These are phyloP conservation scores for Drosophila leonis DNA, from an alignment of 2,888 invertebrate genomes.

Conservation along the genomic window DNA sequence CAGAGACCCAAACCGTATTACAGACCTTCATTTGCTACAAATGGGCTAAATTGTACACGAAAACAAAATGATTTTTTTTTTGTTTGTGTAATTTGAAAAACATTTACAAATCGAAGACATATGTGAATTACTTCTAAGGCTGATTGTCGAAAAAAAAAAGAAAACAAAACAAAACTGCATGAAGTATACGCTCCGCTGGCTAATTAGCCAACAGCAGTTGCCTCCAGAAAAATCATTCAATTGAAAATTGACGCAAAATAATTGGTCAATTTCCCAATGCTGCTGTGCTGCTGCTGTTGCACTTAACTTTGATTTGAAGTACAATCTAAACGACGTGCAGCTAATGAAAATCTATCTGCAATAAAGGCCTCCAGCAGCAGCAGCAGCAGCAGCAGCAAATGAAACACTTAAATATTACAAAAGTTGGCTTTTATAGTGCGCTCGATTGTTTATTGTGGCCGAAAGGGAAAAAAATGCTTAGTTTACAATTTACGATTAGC, in stretches of 20 bases:
- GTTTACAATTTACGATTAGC: slow-evolving; percentile 71
- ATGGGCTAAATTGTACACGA: slow-evolving; percentile 4
- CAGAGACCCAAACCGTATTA: slow-evolving; percentile 30
- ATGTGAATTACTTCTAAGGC: slow-evolving; percentile 35
- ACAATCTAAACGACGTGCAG: slow-evolving; percentile 57
- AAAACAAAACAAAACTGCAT: too few relatives aligned
- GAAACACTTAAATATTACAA: slow-evolving; percentile 77
- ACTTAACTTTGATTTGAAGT: slow-evolving; percentile 79
- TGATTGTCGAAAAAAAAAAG: slow-evolving; percentile 4
- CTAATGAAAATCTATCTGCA: slow-evolving; percentile 50
- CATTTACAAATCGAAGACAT: slow-evolving; percentile 38
- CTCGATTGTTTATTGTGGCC: slow-evolving; percentile 36
- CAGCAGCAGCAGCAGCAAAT: slow-evolving; percentile 24
- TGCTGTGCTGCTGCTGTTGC: slow-evolving; percentile 46
- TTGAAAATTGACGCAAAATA: slow-evolving; percentile 66
- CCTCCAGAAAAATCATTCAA: slow-evolving; percentile 55
- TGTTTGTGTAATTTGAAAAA: slow-evolving; percentile 31
- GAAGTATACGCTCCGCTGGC: slow-evolving; percentile 63
- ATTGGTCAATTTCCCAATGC: slow-evolving; percentile 70
- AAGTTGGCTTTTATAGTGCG: slow-evolving; percentile 52
- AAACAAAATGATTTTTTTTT: slow-evolving; percentile 30
- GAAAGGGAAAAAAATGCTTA: slow-evolving; percentile 36
- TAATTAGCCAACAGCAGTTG: slow-evolving; percentile 62
- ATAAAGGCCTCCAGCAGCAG: slow-evolving; percentile 53
- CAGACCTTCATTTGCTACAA: slow-evolving; percentile 37